Percentiles rank a stretch among this genome's conserved stretches.
These are phyloP conservation scores for Panonychus citri DNA, from an alignment of 1,140 invertebrate genomes.

Conservation along the genomic window DNA sequence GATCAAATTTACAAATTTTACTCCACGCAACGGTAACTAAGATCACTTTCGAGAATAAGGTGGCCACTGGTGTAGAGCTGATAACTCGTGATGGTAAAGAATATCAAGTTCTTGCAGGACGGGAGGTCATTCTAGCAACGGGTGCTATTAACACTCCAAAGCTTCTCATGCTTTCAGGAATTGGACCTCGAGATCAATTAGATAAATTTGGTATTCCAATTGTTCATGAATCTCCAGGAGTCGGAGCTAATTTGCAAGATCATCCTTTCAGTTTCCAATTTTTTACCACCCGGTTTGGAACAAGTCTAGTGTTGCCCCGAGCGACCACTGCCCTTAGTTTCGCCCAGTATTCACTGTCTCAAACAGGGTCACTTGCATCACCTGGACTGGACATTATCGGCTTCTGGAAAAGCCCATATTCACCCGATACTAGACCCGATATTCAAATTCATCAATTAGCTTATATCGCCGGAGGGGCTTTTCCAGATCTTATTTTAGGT, in stretches of 20 bases:
- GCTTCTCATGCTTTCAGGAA: slow-evolving; percentile 61
- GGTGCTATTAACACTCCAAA: slow-evolving; percentile 57
- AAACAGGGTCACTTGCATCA: neutral
- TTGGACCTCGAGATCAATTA: slow-evolving; percentile 34
- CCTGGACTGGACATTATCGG: neutral
- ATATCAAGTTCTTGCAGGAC: slow-evolving; percentile 37
- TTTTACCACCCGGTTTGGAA: neutral
- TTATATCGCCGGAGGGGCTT: neutral
- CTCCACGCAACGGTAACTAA: slow-evolving; percentile 12
- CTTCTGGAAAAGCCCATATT: neutral
- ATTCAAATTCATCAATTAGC: neutral
- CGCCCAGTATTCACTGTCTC: neutral
- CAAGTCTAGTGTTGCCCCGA: neutral
- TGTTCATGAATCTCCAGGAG: slow-evolving; percentile 22
- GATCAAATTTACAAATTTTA: slow-evolving; percentile 53
- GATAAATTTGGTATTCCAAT: slow-evolving; percentile 19
- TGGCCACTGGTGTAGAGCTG: slow-evolving; percentile 17
- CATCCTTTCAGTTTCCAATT: slow-evolving; percentile 14
- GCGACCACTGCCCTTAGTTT: neutral
- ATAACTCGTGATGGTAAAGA: slow-evolving; percentile 19
- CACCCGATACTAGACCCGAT: neutral
- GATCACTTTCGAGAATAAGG: slow-evolving; percentile 43
- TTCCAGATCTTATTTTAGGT: neutral
- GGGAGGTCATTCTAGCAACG: slow-evolving; percentile 53
- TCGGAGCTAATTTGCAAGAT: slow-evolving; percentile 26